These are phyloP conservation scores for Toxostoma redivivum DNA, from an alignment of 2,113 vertebrate genomes.

Conservation along the genomic window DNA sequence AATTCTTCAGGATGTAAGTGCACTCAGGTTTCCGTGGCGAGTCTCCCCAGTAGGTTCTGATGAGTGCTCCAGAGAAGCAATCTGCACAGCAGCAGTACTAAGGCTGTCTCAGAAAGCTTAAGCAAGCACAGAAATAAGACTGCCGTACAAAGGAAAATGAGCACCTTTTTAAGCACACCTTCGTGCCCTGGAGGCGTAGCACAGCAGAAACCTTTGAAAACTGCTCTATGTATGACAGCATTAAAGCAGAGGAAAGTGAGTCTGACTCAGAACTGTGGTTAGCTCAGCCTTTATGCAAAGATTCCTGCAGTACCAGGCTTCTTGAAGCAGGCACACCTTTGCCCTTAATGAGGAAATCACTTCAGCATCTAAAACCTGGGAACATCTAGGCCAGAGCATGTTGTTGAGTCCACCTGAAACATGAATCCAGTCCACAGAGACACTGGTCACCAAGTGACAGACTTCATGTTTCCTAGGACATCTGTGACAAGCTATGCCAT, in stretches of 20 bases:
- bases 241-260: not conserved
- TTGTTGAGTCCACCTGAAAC: not conserved
- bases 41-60: not conserved
- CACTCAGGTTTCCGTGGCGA: not conserved
- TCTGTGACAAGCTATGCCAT: not conserved
- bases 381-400: not conserved
- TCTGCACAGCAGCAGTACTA: not conserved
- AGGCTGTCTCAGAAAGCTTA: not conserved
- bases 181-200: not conserved
- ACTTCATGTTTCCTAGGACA: not conserved
- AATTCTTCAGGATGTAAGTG: not conserved
- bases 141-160: not conserved
- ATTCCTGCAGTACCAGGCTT: not conserved
- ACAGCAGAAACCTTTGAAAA: constrained; percentile 1
- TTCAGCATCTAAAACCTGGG: not conserved
- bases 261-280: not conserved
- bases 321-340: not conserved
- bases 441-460: not conserved
- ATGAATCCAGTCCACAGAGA: not conserved
- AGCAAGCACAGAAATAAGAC: not conserved
- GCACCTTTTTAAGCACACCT: not conserved
- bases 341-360: not conserved
- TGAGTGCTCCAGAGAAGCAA: not conserved
- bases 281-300: not conserved
- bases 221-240: not conserved